Percentiles rank a stretch among this genome's conserved stretches.
These are phyloP conservation scores for Sus cebifrons DNA, from an alignment of 2,797 vertebrate species.

Conservation along the genomic window DNA sequence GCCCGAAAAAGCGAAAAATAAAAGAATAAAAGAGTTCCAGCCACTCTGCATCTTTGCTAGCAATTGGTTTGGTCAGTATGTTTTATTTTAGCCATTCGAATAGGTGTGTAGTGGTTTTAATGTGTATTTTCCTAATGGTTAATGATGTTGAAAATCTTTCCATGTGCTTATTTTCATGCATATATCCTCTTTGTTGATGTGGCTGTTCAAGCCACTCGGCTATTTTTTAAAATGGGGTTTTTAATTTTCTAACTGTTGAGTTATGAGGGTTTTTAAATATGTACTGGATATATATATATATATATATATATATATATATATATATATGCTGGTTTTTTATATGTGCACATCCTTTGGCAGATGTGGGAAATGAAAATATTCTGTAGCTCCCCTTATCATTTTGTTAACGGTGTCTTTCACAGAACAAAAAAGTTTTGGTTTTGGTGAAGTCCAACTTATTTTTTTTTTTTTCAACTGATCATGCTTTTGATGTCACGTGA, in stretches of 20 bases:
- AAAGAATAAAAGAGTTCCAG: neutral
- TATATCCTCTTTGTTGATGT: constrained; percentile 7
- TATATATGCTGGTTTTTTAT: no score
- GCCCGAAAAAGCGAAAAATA: no score
- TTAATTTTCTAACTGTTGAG: constrained; percentile 51
- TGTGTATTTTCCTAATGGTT: neutral
- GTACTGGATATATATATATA: no score
- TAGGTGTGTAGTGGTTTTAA: constrained; percentile 34
- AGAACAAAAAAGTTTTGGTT: constrained; percentile 25
- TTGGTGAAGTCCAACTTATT: constrained; percentile 44
- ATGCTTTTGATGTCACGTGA: constrained; percentile 24
- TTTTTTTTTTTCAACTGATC: constrained; percentile 48
- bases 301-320: no score
- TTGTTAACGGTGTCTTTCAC: constrained; percentile 37
- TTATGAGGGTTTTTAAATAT: neutral
- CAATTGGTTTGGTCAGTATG: constrained; percentile 53
- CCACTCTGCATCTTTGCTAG: constrained; percentile 2
- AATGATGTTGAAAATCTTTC: constrained; percentile 41
- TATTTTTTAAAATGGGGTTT: constrained; percentile 47
- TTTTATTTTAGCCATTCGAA: constrained; percentile 50
- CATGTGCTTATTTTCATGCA: constrained; percentile 32
- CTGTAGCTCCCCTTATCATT: constrained; percentile 20
- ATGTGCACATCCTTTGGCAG: neutral
- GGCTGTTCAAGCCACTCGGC: constrained; percentile 48
- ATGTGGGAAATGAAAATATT: constrained; percentile 24